Percentiles rank a stretch among this genome's conserved stretches.
Evolutionary conservation across 2,113 vertebrate species (phyloP).

Genomic region (Melanostigma gelatinosum): DNA sequence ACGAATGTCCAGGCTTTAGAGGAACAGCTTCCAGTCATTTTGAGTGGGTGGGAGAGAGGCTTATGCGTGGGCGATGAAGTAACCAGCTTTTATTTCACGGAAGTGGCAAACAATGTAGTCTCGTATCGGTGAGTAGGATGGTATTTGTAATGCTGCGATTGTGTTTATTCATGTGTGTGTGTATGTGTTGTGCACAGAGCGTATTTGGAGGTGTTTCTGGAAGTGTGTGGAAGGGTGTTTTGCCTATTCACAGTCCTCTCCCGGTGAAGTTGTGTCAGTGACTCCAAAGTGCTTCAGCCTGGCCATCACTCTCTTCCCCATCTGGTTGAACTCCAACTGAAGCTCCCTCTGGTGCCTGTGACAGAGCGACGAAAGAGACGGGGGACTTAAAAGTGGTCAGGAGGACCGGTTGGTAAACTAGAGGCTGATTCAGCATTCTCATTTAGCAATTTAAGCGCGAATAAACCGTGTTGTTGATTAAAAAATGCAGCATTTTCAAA

Average conservation of each 20-base stretch:
- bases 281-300: constrained; percentile 33
- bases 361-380: constrained; percentile 9
- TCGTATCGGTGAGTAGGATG: constrained; percentile 9
- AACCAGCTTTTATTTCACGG: constrained; percentile 47
- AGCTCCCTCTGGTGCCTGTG: constrained; percentile 45
- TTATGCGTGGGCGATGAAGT: constrained; percentile 50
- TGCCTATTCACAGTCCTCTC: constrained; percentile 18
- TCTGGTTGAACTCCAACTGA: constrained; percentile 38
- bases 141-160: constrained; percentile 7
- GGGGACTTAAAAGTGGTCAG: neutral
- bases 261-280: neutral
- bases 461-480: neutral
- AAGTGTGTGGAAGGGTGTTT: constrained; percentile 1
- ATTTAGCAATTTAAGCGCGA: too few relatives aligned
- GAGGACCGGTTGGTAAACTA: neutral
- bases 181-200: neutral
- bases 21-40: constrained; percentile 42
- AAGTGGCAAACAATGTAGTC: constrained; percentile 25
- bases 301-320: constrained; percentile 40
- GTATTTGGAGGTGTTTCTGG: neutral
- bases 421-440: neutral
- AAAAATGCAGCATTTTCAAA: neutral
- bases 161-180: constrained; percentile 6
- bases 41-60: constrained; percentile 54
- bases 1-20: constrained; percentile 41